phyloP scores from a whole-genome alignment of 2,113 vertebrate genomes.

The Pelusios castaneus region DNA sequence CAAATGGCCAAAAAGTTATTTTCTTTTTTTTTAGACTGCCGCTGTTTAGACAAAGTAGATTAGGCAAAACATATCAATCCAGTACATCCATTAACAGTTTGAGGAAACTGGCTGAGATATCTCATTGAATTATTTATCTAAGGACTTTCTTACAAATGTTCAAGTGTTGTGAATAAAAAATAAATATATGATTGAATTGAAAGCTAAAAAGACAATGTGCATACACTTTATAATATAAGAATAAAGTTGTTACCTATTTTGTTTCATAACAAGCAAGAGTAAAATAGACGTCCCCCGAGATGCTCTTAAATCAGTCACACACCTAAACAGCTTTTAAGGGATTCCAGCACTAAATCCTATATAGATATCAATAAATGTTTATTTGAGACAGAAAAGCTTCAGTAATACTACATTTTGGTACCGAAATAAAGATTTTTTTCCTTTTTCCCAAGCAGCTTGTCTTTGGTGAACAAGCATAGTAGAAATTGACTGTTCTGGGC shows the following conservation, averaged over 20 bases:
- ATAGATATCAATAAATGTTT: slow-evolving; percentile 44
- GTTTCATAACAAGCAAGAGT: slow-evolving; percentile 54
- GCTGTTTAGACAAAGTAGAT: slow-evolving; percentile 64
- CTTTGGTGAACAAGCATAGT: slow-evolving; percentile 43
- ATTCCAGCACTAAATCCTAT: slow-evolving; percentile 45
- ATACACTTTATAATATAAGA: not conserved
- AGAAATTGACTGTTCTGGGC: slow-evolving; percentile 5
- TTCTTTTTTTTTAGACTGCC: slow-evolving; percentile 35
- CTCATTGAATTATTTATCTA: slow-evolving; percentile 56
- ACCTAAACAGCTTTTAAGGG: slow-evolving; percentile 52
- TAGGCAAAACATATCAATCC: slow-evolving; percentile 58
- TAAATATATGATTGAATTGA: slow-evolving; percentile 14
- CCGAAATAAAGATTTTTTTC: slow-evolving; percentile 14
- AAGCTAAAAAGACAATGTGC: not conserved
- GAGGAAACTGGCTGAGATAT: slow-evolving; percentile 39
- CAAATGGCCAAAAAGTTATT: slow-evolving; percentile 70
- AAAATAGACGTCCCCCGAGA: slow-evolving; percentile 42
- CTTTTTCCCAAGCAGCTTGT: slow-evolving; percentile 38
- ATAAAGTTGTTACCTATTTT: slow-evolving; percentile 21
- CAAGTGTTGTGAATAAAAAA: slow-evolving; percentile 43
- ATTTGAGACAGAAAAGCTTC: slow-evolving; percentile 14
- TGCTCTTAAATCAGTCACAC: slow-evolving; percentile 42
- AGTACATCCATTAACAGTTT: slow-evolving; percentile 46
- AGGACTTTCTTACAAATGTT: slow-evolving; percentile 25
- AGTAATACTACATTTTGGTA: slow-evolving; percentile 2